phyloP scores from a whole-genome alignment of 2,113 vertebrate genomes.

The Brienomyrus brachyistius region DNA sequence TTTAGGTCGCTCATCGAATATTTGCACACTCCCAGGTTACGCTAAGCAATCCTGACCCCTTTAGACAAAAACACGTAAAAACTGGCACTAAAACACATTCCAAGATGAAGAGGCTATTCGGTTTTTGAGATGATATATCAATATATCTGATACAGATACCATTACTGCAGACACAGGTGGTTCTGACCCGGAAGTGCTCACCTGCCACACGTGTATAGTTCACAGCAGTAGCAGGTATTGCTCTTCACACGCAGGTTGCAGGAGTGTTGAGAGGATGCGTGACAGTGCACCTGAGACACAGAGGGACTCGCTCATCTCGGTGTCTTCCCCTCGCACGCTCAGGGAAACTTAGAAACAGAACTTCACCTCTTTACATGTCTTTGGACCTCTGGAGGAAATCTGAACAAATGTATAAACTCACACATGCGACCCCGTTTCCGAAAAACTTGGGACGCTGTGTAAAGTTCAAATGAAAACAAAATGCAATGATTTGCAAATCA shows the following conservation, averaged over 20 bases:
- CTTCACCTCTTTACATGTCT: not conserved
- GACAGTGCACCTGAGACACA: conserved; percentile 62
- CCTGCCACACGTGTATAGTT: conserved; percentile 95
- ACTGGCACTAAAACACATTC: not conserved
- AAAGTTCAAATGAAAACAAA: not conserved
- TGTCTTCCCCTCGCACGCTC: not conserved
- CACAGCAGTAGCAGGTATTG: conserved; percentile 97
- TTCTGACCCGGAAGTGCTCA: conserved; percentile 50
- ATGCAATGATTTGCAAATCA: not conserved
- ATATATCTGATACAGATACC: not conserved
- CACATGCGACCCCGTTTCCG: not conserved
- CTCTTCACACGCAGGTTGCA: conserved; percentile 86
- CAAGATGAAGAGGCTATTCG: not conserved
- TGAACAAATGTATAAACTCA: not conserved
- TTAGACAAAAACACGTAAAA: not conserved
- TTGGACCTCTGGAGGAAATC: not conserved
- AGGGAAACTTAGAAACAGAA: not conserved
- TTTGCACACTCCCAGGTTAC: not conserved
- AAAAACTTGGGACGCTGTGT: not conserved
- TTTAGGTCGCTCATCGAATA: not conserved
- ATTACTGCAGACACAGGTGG: not conserved
- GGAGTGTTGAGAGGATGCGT: conserved; percentile 65
- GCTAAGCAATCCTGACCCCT: not conserved
- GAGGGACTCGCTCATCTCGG: not conserved
- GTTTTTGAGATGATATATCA: not conserved